Percentiles rank a stretch among this genome's conserved stretches.
Conservation (phyloP, 2,113 vertebrate genomes). For the Cavia porcellus region DNA sequence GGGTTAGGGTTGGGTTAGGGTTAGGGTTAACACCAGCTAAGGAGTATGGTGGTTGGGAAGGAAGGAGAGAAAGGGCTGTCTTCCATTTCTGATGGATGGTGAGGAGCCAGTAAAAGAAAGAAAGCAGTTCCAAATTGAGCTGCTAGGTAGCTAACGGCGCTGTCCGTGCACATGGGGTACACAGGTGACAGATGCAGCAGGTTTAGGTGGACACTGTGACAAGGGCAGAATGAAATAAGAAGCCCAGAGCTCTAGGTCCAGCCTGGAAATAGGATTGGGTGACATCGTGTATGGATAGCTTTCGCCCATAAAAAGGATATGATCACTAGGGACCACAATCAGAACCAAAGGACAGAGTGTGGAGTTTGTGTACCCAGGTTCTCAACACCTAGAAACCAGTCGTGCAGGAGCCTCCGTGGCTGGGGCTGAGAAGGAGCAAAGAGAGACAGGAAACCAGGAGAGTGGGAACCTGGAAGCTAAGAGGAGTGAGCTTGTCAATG, state of each 20-base stretch:
- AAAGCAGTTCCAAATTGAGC: neutral
- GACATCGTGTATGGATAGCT: neutral
- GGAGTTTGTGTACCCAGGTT: rapidly evolving
- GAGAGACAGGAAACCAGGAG: neutral
- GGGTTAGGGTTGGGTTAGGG: too few species aligned
- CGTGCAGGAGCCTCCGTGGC: rapidly evolving
- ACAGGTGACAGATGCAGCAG: neutral
- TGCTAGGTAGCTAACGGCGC: neutral
- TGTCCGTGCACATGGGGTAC: too few species aligned
- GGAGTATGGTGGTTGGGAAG: neutral
- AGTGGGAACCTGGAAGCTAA: neutral
- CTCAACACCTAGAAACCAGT: neutral
- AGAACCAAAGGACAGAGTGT: neutral
- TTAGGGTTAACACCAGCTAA: neutral
- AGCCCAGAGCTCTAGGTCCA: neutral
- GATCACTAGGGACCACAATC: neutral
- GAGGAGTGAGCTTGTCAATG: neutral
- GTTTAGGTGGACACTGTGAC: too few species aligned
- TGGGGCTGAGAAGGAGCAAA: neutral
- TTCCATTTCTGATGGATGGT: neutral
- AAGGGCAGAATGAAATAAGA: neutral
- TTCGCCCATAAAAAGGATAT: neutral
- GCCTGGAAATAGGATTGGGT: neutral
- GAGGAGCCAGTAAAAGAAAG: neutral
- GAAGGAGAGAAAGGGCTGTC: neutral